Percentiles rank a stretch among this genome's conserved stretches.
phyloP scores from a whole-genome alignment of 2,113 vertebrate genomes.

The Agapornis roseicollis region DNA sequence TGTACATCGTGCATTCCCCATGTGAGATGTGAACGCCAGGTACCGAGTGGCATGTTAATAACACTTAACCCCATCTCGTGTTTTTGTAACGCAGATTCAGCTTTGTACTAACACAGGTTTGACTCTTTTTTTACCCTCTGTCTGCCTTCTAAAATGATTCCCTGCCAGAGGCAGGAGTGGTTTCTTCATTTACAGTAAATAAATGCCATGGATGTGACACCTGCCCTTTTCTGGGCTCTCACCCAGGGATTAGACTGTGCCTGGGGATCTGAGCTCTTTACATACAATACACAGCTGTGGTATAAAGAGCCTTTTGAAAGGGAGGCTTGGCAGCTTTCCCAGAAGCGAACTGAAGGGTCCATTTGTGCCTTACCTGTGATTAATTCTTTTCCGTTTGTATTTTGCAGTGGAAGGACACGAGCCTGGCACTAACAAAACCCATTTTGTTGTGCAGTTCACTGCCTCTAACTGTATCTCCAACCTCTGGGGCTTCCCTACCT shows the following conservation, averaged over 20 bases:
- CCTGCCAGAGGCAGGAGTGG: neutral
- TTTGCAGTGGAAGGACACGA: slow-evolving; percentile 40
- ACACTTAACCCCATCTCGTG: neutral
- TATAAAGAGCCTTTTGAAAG: slow-evolving; percentile 53
- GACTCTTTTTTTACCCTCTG: neutral
- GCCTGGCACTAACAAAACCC: slow-evolving; percentile 45
- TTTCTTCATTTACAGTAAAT: slow-evolving; percentile 26
- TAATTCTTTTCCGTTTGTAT: slow-evolving; percentile 42
- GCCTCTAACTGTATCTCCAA: neutral
- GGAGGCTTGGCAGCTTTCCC: slow-evolving; percentile 50
- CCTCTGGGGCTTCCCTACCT: slow-evolving; percentile 7
- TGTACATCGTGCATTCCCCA: slow-evolving; percentile 25
- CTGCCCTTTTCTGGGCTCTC: slow-evolving; percentile 50
- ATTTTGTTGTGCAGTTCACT: slow-evolving; percentile 3
- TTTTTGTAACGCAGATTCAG: neutral
- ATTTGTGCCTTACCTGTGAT: slow-evolving; percentile 55
- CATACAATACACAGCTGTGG: slow-evolving; percentile 41
- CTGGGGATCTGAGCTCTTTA: neutral
- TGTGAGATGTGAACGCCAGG: slow-evolving; percentile 49
- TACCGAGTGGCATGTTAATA: neutral
- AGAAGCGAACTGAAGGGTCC: slow-evolving; percentile 37
- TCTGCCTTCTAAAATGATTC: slow-evolving; percentile 3
- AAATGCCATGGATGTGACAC: slow-evolving; percentile 23
- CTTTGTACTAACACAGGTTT: slow-evolving; percentile 27
- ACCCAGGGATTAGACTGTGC: slow-evolving; percentile 22